phyloP scores from a whole-genome alignment of 2,113 vertebrate genomes.

The Dryoscopus gambensis region DNA sequence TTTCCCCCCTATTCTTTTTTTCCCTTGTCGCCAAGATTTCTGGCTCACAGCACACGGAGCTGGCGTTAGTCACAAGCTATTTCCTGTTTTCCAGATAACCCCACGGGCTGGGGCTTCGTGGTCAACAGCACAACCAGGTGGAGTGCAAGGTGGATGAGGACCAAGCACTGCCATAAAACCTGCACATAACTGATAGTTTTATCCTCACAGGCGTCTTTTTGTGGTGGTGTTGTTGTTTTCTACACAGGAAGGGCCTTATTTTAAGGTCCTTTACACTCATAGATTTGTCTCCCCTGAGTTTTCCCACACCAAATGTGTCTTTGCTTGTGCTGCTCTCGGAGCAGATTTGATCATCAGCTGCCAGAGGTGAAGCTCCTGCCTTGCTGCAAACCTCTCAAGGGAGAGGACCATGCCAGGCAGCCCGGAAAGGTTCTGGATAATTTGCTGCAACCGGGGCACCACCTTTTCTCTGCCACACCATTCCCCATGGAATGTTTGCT shows the following conservation, averaged over 20 bases:
- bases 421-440: background rate
- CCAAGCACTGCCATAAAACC: background rate
- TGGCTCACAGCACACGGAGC: background rate
- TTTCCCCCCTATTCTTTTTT: background rate
- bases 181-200: background rate
- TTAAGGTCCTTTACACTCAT: background rate
- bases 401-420: background rate
- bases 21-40: background rate
- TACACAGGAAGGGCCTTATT: background rate
- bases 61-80: slow-evolving; percentile 15
- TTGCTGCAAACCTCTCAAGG: background rate
- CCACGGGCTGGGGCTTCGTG: background rate
- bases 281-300: background rate
- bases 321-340: background rate
- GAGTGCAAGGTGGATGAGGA: background rate
- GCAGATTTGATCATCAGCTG: background rate
- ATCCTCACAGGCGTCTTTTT: background rate
- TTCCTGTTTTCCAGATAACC: slow-evolving; percentile 50
- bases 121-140: slow-evolving; percentile 63
- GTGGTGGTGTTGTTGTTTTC: background rate
- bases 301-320: background rate
- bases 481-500: background rate
- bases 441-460: background rate
- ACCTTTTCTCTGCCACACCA: background rate
- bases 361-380: background rate